A percentile compares a stretch with the other conserved stretches of the same genome.
These are phyloP conservation scores for Pseudomugil gertrudae DNA, from an alignment of 2,797 vertebrate genomes.

Conservation along the genomic window DNA sequence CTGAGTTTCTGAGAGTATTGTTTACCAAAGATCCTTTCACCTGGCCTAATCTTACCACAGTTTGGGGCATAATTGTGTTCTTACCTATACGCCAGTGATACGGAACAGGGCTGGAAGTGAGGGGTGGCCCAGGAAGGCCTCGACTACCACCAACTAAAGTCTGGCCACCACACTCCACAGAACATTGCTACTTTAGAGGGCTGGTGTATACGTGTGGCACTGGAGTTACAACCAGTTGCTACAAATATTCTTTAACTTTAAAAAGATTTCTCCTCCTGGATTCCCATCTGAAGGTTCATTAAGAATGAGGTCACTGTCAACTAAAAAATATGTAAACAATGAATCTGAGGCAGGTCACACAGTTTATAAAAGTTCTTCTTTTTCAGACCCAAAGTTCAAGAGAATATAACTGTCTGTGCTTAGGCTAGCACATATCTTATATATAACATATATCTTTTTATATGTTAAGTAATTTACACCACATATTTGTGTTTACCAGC, in stretches of 20 bases:
- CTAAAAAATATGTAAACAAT: not conserved
- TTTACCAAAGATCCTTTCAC: not conserved
- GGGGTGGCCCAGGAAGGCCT: not conserved
- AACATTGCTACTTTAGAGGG: not conserved
- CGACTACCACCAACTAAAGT: not conserved
- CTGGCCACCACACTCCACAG: not conserved
- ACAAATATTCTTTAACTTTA: not conserved
- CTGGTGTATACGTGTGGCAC: not conserved
- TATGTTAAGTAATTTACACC: not conserved
- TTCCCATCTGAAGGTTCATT: not conserved
- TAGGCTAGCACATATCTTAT: too few species aligned
- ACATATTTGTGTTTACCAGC: not conserved
- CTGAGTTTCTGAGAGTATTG: not conserved
- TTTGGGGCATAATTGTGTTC: not conserved
- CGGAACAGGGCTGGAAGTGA: not conserved
- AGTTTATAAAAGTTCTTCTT: not conserved
- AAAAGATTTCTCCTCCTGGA: not conserved
- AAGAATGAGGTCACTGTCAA: not conserved
- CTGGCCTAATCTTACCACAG: not conserved
- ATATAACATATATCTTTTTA: too few species aligned
- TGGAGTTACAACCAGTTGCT: not conserved
- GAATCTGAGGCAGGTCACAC: not conserved
- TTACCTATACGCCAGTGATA: not conserved
- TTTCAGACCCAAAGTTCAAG: not conserved
- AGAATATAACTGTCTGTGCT: not conserved